Percentiles rank a stretch among this genome's conserved stretches.
Conservation (phyloP, 2,797 vertebrate genomes). For the Ctenopoma multispine region DNA sequence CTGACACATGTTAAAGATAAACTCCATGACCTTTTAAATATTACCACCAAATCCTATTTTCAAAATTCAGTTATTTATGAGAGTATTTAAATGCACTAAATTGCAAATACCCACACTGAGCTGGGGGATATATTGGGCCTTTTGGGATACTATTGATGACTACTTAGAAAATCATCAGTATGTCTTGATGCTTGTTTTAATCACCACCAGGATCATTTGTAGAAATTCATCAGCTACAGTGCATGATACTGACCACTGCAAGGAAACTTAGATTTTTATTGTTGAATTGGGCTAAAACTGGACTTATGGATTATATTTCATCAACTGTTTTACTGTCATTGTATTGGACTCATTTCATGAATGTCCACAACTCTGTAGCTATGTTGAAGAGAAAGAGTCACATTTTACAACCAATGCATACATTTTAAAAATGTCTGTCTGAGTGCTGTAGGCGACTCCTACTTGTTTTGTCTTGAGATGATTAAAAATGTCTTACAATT, state of each 20-base stretch:
- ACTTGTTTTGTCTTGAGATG: conserved; percentile 65
- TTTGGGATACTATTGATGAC: not conserved
- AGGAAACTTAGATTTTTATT: conserved; percentile 12
- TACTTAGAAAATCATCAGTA: conserved; percentile 7
- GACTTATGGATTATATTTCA: conserved; percentile 20
- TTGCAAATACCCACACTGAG: not conserved
- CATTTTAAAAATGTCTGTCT: conserved; percentile 39
- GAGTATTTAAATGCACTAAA: too few relatives aligned
- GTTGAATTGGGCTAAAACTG: conserved; percentile 30
- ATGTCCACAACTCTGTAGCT: conserved; percentile 29
- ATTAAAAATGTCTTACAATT: conserved; percentile 66
- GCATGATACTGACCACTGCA: not conserved
- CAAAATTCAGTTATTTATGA: too few relatives aligned
- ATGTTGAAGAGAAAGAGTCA: conserved; percentile 52
- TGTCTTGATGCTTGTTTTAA: conserved; percentile 12
- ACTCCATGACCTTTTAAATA: not conserved
- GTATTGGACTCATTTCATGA: conserved; percentile 2
- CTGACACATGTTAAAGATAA: not conserved
- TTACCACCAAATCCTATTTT: not conserved
- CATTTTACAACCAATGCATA: conserved; percentile 57
- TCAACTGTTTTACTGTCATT: conserved; percentile 10
- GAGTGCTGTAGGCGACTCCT: conserved; percentile 25
- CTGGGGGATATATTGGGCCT: not conserved
- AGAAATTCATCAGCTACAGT: not conserved
- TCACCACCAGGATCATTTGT: conserved; percentile 6